Evolutionary conservation across 1,140 invertebrate genomes (phyloP).

Genomic region (Prorops nasuta): DNA sequence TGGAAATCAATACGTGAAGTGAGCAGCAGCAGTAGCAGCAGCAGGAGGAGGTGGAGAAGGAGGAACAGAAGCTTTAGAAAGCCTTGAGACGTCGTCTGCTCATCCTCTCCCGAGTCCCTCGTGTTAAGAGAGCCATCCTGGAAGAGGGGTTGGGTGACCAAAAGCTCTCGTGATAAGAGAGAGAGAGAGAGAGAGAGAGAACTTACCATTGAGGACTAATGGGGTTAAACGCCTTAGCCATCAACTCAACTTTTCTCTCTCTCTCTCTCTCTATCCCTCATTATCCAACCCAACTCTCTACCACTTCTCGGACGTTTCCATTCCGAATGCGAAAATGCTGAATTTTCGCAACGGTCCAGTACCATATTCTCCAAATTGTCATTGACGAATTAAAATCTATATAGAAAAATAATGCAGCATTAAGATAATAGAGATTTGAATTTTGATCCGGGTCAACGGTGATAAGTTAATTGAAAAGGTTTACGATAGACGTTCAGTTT

Average conservation of each 20-base stretch:
- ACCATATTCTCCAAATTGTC: no score
- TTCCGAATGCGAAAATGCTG: no score
- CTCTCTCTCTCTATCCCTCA: constrained; percentile 21
- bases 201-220: constrained; percentile 41
- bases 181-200: constrained; percentile 20
- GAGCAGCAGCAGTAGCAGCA: no score
- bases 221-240: constrained; percentile 56
- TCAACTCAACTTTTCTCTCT: constrained; percentile 43
- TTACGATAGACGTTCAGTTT: no score
- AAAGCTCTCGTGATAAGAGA: constrained; percentile 22
- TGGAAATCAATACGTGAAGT: constrained; percentile 57
- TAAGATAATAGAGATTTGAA: no score
- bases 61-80: constrained; percentile 47
- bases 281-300: constrained; percentile 11
- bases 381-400: no score
- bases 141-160: no score
- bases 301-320: no score
- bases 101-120: constrained; percentile 32
- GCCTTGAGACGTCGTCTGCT: constrained; percentile 47
- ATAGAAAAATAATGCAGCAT: no score
- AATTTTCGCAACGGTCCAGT: no score
- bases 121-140: constrained; percentile 32
- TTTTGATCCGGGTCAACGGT: no score
- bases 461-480: no score
- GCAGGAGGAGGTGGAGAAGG: constrained; percentile 46